Evolutionary conservation across 2,888 invertebrate genomes (phyloP).

Genomic region (Morpho deidamia): DNA sequence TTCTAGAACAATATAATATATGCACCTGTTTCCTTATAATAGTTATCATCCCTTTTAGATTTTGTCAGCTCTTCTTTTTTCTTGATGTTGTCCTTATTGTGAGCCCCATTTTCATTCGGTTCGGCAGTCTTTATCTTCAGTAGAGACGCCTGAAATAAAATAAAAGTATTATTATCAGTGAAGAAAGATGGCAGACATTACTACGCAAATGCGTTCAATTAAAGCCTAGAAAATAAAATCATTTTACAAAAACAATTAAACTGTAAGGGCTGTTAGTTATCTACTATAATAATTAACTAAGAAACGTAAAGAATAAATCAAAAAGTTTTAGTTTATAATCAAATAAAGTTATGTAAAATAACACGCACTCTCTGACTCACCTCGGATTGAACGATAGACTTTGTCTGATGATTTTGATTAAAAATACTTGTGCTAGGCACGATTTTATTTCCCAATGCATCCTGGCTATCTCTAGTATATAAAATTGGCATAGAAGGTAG

Average conservation of each 20-base stretch:
- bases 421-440: conserved; percentile 64
- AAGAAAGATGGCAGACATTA: conserved; percentile 28
- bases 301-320: not conserved
- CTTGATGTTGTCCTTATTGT: conserved; percentile 38
- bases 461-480: conserved; percentile 68
- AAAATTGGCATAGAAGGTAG: conserved; percentile 75
- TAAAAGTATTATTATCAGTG: conserved; percentile 20
- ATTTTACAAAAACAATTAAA: too few species aligned
- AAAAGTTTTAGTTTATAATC: not conserved
- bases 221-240: not conserved
- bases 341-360: conserved; percentile 30
- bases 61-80: conserved; percentile 49
- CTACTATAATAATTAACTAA: not conserved
- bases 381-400: conserved; percentile 48
- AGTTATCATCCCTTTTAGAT: conserved; percentile 44
- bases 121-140: conserved; percentile 31
- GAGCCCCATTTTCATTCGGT: conserved; percentile 39
- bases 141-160: conserved; percentile 39
- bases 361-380: conserved; percentile 45
- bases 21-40: conserved; percentile 56
- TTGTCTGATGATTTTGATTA: conserved; percentile 44
- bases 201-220: conserved; percentile 5
- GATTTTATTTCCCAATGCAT: conserved; percentile 70
- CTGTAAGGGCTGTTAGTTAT: not conserved
- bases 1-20: not conserved